These are phyloP conservation scores for Pogonocherus hispidulus DNA, from an alignment of 2,888 invertebrate genomes.

Conservation along the genomic window DNA sequence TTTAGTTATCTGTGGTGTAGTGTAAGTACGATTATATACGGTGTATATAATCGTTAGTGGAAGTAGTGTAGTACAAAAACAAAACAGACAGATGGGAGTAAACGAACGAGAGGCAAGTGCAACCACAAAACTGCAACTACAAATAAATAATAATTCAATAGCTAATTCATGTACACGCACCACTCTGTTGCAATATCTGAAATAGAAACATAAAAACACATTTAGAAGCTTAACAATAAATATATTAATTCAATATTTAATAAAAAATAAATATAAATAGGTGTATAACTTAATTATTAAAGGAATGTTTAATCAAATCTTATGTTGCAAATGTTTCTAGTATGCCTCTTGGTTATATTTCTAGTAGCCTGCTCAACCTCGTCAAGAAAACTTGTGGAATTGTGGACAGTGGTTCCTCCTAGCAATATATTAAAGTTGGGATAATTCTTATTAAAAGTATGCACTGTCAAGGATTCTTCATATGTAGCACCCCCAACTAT, in stretches of 20 bases:
- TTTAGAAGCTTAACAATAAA: background rate
- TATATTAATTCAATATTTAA: background rate
- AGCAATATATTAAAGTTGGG: constrained; percentile 83
- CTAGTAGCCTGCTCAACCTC: constrained; percentile 80
- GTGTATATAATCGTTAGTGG: too few species aligned
- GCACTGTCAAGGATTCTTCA: constrained; percentile 91
- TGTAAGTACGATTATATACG: too few species aligned
- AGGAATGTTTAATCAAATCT: constrained; percentile 51
- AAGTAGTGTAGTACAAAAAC: too few species aligned
- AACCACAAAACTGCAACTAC: too few species aligned
- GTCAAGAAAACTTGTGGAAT: constrained; percentile 84
- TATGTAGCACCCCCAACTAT: constrained; percentile 97
- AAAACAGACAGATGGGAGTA: too few species aligned
- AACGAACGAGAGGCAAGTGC: too few species aligned
- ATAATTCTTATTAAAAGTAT: constrained; percentile 83
- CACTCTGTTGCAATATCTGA: too few species aligned
- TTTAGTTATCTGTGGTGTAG: too few species aligned
- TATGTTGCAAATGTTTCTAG: constrained; percentile 59
- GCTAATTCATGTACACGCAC: too few species aligned
- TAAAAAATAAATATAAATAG: constrained; percentile 16
- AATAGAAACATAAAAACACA: too few species aligned
- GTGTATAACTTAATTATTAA: constrained; percentile 7
- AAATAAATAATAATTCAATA: too few species aligned
- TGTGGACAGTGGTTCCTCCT: constrained; percentile 94
- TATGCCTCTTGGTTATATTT: constrained; percentile 72